Base-by-base conservation (phyloP, 2,888 invertebrate species). In the Apotomis turbidana region DNA sequence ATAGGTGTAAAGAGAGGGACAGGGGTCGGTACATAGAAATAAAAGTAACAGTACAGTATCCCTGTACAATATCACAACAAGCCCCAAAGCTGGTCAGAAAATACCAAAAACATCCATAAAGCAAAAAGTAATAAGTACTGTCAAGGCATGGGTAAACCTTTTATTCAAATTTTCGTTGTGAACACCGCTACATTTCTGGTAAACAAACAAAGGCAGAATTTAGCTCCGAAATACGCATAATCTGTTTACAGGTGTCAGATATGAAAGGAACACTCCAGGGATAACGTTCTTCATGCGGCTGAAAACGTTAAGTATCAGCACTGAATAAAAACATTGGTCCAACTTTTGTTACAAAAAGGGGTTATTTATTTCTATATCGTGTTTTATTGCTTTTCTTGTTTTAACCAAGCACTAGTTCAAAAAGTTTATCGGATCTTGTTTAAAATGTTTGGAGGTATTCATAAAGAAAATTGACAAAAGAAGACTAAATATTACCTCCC, bases 171-270 rank as follows among this genome's bases (percentile, higher is more conserved):
- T 12, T 44, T 44, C 44, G 27, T 60, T 38, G 58, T 68, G 36
- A 58, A 68, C 27, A 13, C 52, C 5, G 52, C 54, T 44, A n/a
- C 52, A 5, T 46, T 52, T 55, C 46, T 27, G 5, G 61, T 61
- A 61, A 69, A 55, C 69, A 62, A 61, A 61, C 68, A 69, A 61
- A 54, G 15, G 61, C n/a, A 13, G 55, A 41, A 38, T 69, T 55
- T 27, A 46, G 61, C 13, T 27, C 12, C 54, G 55, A 55, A 68
- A 46, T 49, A 44, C 54, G 61, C 54, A 57, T 62, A 70, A 70
- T 70, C 69, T 70, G 62, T 62, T 69, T 62, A 62, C 69, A 57
- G 57, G 52, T 67, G 67, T 67, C 59, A 59, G 68, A 51, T 60
- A 68, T 68, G 62, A 70, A 62, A 57, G 55, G 57, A 60, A 68